Conservation (phyloP, 1,140 invertebrate genomes). For the Apis florea region DNA sequence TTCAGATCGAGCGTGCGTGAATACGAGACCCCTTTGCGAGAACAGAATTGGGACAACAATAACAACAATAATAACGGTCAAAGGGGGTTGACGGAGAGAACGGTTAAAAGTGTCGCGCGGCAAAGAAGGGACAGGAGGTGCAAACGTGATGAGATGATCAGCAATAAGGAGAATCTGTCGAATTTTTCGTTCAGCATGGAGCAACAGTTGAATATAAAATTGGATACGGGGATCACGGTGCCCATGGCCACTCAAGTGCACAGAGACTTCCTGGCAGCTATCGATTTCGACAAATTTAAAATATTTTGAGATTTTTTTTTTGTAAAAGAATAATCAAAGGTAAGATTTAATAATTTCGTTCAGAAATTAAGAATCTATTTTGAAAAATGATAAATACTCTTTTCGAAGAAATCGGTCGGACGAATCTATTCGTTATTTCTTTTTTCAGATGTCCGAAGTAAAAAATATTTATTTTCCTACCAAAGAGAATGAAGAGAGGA, state of each 20-base stretch:
- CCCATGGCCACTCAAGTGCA: background rate
- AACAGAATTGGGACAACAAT: background rate
- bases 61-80: background rate
- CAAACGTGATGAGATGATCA: rapidly evolving
- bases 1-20: constrained; percentile 3
- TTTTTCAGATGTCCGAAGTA: background rate
- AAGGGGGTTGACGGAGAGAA: background rate
- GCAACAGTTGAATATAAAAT: background rate
- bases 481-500: background rate
- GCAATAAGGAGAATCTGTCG: background rate
- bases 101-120: rapidly evolving
- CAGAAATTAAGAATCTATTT: too few relatives aligned
- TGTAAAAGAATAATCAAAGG: too few relatives aligned
- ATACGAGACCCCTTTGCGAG: background rate
- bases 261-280: background rate
- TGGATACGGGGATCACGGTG: background rate
- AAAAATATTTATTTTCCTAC: background rate
- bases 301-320: background rate
- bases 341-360: too few relatives aligned
- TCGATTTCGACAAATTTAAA: constrained; percentile 14
- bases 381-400: too few relatives aligned
- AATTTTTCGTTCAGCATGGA: background rate
- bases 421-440: too few relatives aligned
- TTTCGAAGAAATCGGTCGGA: too few relatives aligned
- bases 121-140: background rate